Percentiles rank a stretch among this genome's conserved stretches.
phyloP scores from a whole-genome alignment of 2,888 invertebrate genomes.

The Platerodrilus igneus region DNA sequence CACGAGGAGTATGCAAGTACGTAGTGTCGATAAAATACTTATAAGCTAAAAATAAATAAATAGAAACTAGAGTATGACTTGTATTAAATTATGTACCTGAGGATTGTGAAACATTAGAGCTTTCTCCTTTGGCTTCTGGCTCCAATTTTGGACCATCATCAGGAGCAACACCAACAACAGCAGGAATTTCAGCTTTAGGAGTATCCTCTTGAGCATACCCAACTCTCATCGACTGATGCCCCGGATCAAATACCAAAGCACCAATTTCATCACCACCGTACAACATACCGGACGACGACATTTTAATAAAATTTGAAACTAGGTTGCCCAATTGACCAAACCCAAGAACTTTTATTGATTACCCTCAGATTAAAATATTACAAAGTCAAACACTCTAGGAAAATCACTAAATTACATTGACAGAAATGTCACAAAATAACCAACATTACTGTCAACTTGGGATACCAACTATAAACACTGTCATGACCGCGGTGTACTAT shows the following conservation, averaged over 20 bases:
- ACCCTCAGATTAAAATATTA: too few relatives aligned
- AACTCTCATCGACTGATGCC: slow-evolving; percentile 82
- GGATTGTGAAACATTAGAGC: slow-evolving; percentile 43
- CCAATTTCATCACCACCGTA: slow-evolving; percentile 98
- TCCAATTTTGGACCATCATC: slow-evolving; percentile 63
- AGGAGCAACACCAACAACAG: slow-evolving; percentile 83
- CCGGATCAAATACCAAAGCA: slow-evolving; percentile 95
- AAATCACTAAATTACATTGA: too few relatives aligned
- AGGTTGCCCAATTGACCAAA: too few relatives aligned
- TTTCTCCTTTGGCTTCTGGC: slow-evolving; percentile 70
- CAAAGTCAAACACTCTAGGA: too few relatives aligned
- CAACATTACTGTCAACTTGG: too few relatives aligned
- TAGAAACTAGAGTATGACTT: neutral
- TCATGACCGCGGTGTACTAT: too few relatives aligned
- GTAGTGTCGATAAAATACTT: slow-evolving; percentile 92
- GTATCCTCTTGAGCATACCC: slow-evolving; percentile 98
- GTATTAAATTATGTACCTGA: neutral
- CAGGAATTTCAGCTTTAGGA: slow-evolving; percentile 97
- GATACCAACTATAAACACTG: too few relatives aligned
- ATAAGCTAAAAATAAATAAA: slow-evolving; percentile 36
- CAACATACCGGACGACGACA: slow-evolving; percentile 60
- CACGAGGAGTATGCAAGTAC: slow-evolving; percentile 83
- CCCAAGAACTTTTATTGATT: too few relatives aligned
- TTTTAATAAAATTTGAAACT: slow-evolving; percentile 3
- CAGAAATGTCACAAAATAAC: too few relatives aligned